A percentile compares a stretch with the other conserved stretches of the same genome.
Conservation (phyloP, 30 jellyfish, hydroid and myxozoan genomes). For the Aurelia coerulea region DNA sequence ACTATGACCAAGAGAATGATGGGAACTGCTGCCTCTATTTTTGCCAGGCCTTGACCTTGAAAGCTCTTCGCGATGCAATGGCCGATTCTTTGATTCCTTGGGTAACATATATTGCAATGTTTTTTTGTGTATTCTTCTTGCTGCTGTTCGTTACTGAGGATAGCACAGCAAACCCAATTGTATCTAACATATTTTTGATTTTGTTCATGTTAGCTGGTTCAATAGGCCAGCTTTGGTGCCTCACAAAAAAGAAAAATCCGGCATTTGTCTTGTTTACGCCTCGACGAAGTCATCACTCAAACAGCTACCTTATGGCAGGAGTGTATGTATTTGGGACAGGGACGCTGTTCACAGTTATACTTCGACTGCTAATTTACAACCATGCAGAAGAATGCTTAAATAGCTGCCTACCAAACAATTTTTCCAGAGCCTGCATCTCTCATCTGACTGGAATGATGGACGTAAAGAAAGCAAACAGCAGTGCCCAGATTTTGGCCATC, state of each 20-base stretch:
- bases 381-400: neutral
- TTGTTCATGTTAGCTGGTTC: neutral
- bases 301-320: conserved; percentile 33
- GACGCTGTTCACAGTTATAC: conserved; percentile 5
- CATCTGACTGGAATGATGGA: neutral
- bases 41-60: neutral
- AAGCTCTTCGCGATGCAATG: conserved; percentile 12
- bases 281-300: neutral
- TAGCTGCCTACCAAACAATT: neutral
- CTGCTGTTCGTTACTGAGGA: neutral
- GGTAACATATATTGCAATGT: conserved; percentile 6
- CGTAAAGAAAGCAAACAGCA: neutral
- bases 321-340: conserved; percentile 30
- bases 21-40: neutral
- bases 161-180: neutral
- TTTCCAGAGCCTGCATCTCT: neutral
- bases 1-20: neutral
- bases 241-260: neutral
- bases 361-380: neutral
- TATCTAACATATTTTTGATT: neutral
- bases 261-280: neutral
- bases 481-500: neutral
- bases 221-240: conserved; percentile 2
- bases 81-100: conserved; percentile 13
- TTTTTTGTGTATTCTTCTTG: neutral